Percentiles rank a stretch among this genome's conserved stretches.
These are phyloP conservation scores for Melipona bicolor DNA, from an alignment of 2,888 invertebrate species.

Conservation along the genomic window DNA sequence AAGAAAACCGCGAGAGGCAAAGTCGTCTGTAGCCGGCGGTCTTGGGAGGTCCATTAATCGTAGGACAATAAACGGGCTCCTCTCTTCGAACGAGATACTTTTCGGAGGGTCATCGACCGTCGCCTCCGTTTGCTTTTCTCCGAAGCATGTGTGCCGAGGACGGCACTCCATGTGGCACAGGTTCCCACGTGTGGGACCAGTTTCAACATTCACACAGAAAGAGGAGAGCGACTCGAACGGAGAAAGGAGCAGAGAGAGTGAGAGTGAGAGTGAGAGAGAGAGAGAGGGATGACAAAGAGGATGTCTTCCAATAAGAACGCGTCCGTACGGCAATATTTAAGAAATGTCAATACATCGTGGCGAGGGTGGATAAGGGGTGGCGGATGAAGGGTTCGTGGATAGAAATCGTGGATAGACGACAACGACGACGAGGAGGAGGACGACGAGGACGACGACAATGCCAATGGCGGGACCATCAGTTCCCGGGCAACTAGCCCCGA, in stretches of 20 bases:
- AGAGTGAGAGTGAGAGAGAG: neutral
- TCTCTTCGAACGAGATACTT: constrained; percentile 69
- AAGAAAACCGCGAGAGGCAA: constrained; percentile 8
- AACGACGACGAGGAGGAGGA: constrained; percentile 76
- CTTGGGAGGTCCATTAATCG: constrained; percentile 61
- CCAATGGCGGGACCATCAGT: constrained; percentile 53
- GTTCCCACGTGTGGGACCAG: constrained; percentile 67
- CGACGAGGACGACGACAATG: constrained; percentile 59
- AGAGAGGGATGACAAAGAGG: constrained; percentile 16
- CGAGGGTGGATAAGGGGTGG: constrained; percentile 32
- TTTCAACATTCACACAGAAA: constrained; percentile 5
- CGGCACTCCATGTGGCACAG: constrained; percentile 68
- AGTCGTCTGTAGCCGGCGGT: constrained; percentile 17
- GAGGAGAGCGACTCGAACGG: neutral
- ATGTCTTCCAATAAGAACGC: constrained; percentile 70
- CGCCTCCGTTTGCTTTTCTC: constrained; percentile 69
- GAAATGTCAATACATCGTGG: constrained; percentile 81
- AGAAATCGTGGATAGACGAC: constrained; percentile 68
- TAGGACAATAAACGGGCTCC: constrained; percentile 64
- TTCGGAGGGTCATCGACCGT: constrained; percentile 77
- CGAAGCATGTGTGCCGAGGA: constrained; percentile 66
- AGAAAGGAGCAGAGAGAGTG: neutral
- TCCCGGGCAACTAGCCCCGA: constrained; percentile 75
- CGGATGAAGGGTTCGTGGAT: constrained; percentile 66
- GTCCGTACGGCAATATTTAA: constrained; percentile 79